Conservation (phyloP, 2,888 invertebrate genomes). For the Cantharis rufa region DNA sequence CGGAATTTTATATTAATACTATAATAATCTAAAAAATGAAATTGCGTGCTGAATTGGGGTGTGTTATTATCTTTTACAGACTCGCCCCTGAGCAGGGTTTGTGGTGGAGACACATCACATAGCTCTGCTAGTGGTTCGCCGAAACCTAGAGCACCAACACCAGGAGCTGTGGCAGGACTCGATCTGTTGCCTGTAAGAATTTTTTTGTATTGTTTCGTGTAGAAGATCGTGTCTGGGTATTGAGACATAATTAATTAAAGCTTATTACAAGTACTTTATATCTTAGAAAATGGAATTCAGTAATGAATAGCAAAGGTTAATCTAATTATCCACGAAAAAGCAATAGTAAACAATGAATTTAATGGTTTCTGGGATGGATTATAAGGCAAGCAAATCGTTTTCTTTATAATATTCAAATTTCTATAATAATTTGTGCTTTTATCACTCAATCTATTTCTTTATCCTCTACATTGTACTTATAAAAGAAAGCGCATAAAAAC, state of each 20-base stretch:
- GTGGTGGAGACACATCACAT: conserved; percentile 48
- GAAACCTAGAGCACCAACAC: conserved; percentile 52
- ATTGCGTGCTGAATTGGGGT: conserved; percentile 20
- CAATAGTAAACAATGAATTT: not conserved
- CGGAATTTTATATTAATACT: not conserved
- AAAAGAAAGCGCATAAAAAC: not conserved
- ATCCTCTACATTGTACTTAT: not conserved
- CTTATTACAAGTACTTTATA: not conserved
- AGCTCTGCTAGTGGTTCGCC: conserved; percentile 57
- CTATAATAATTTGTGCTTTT: not conserved
- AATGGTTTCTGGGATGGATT: not conserved
- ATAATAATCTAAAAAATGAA: not conserved
- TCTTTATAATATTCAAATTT: not conserved
- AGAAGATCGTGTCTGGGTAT: not conserved
- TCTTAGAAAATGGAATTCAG: not conserved
- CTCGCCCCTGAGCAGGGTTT: conserved; percentile 55
- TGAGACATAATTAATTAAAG: not conserved
- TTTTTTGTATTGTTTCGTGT: not conserved
- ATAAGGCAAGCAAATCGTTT: not conserved
- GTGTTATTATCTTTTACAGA: conserved; percentile 27
- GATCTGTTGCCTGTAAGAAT: conserved; percentile 55
- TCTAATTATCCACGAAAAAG: not conserved
- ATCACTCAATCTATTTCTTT: not conserved
- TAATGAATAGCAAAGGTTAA: not conserved
- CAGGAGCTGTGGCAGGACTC: conserved; percentile 54